Evolutionary conservation across 2,888 invertebrate species (phyloP).

Genomic region (Drosophila yooni): DNA sequence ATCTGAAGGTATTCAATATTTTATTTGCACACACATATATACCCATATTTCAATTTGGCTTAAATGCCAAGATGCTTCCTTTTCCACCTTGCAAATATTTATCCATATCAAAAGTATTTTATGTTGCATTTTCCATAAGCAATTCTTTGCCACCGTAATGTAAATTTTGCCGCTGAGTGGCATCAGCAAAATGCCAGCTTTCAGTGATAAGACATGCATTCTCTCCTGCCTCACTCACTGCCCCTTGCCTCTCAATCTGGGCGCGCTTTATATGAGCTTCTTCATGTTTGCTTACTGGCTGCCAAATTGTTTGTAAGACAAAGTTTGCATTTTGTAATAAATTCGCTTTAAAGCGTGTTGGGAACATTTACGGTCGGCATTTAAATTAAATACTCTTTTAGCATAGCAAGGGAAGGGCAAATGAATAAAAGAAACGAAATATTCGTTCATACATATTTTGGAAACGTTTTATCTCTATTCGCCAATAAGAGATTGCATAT

Average conservation of each 20-base stretch:
- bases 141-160: slow-evolving; percentile 40
- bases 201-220: slow-evolving; percentile 72
- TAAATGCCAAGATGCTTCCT: slow-evolving; percentile 17
- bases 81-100: slow-evolving; percentile 61
- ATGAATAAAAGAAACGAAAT: background rate
- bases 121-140: slow-evolving; percentile 71
- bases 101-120: slow-evolving; percentile 70
- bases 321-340: slow-evolving; percentile 71
- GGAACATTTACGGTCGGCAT: slow-evolving; percentile 62
- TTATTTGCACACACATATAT: background rate
- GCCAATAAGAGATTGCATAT: slow-evolving; percentile 1
- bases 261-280: slow-evolving; percentile 49
- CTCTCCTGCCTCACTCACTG: slow-evolving; percentile 7
- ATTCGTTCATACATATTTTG: background rate
- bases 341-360: slow-evolving; percentile 66
- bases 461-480: slow-evolving; percentile 1
- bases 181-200: slow-evolving; percentile 45
- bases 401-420: background rate
- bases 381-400: slow-evolving; percentile 63
- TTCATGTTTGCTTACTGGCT: slow-evolving; percentile 56
- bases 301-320: slow-evolving; percentile 69
- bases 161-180: slow-evolving; percentile 24
- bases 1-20: background rate
- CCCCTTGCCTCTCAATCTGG: background rate
- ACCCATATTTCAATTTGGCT: slow-evolving; percentile 29